Conservation (phyloP, 1,140 invertebrate species). For the Drosophila jambulina region DNA sequence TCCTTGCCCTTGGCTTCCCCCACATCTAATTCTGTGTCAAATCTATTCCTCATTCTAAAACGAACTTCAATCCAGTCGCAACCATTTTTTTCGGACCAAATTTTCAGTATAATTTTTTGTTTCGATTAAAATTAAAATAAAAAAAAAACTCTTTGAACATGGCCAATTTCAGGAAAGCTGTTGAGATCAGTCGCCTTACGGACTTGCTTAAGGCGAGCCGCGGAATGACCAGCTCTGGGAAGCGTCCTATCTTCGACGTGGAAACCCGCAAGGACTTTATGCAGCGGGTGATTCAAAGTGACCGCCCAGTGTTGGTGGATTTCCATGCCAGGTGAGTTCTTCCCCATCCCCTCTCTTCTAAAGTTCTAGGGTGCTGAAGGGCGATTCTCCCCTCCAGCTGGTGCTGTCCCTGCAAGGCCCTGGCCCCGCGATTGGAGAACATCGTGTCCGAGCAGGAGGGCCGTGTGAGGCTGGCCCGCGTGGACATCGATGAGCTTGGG, state of each 20-base stretch:
- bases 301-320: slow-evolving; percentile 95
- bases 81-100: neutral
- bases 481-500: slow-evolving; percentile 95
- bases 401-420: slow-evolving; percentile 97
- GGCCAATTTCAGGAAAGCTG: neutral
- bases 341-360: slow-evolving; percentile 83
- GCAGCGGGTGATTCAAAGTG: slow-evolving; percentile 93
- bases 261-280: slow-evolving; percentile 96
- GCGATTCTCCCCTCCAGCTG: slow-evolving; percentile 88
- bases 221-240: slow-evolving; percentile 4
- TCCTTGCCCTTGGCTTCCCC: neutral
- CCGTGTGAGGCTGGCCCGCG: slow-evolving; percentile 94
- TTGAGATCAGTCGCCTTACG: neutral
- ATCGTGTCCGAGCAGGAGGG: slow-evolving; percentile 93
- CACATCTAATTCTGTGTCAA: no score
- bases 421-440: slow-evolving; percentile 94
- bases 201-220: slow-evolving; percentile 27
- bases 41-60: neutral
- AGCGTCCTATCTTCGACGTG: slow-evolving; percentile 90
- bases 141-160: neutral
- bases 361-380: no score
- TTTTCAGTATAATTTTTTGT: neutral
- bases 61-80: no score
- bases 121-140: neutral
- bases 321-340: slow-evolving; percentile 95